These are phyloP conservation scores for Ficedula albicollis DNA, from an alignment of 2,797 vertebrate species.

Conservation along the genomic window DNA sequence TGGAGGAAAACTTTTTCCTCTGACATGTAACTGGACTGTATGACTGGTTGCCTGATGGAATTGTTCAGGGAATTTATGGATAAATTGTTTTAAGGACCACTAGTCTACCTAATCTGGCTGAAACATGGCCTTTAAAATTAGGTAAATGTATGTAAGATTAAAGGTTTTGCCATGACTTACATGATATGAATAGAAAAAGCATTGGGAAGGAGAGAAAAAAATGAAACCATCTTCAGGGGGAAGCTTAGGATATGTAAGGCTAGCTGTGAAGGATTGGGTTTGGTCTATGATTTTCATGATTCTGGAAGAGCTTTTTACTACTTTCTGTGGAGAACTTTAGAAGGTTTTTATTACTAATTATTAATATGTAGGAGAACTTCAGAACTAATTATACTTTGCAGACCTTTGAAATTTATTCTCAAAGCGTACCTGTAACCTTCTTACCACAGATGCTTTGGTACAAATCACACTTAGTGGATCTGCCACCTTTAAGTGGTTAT, in stretches of 20 bases:
- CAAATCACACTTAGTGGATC: slow-evolving; percentile 49
- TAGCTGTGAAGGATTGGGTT: background rate
- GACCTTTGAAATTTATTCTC: slow-evolving; percentile 68
- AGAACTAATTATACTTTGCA: slow-evolving; percentile 52
- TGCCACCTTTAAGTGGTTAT: slow-evolving; percentile 23
- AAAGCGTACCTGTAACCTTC: slow-evolving; percentile 49
- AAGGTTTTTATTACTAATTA: slow-evolving; percentile 59
- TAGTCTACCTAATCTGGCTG: slow-evolving; percentile 16
- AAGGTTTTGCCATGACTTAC: background rate
- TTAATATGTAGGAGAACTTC: slow-evolving; percentile 53
- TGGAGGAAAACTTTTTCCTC: background rate
- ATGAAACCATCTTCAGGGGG: background rate
- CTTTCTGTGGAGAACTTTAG: slow-evolving; percentile 10
- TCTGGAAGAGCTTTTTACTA: slow-evolving; percentile 13
- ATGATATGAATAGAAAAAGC: background rate
- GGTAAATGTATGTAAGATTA: slow-evolving; percentile 44
- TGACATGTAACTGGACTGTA: background rate
- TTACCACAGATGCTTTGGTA: slow-evolving; percentile 45
- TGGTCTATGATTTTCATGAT: background rate
- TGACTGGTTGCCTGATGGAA: background rate
- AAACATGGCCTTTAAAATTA: slow-evolving; percentile 29
- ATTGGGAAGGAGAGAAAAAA: background rate
- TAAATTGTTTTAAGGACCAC: slow-evolving; percentile 17
- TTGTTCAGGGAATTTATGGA: background rate
- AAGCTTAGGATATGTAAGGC: background rate